Conservation (phyloP, 2,797 vertebrate species). For the Pelobates cultripes region DNA sequence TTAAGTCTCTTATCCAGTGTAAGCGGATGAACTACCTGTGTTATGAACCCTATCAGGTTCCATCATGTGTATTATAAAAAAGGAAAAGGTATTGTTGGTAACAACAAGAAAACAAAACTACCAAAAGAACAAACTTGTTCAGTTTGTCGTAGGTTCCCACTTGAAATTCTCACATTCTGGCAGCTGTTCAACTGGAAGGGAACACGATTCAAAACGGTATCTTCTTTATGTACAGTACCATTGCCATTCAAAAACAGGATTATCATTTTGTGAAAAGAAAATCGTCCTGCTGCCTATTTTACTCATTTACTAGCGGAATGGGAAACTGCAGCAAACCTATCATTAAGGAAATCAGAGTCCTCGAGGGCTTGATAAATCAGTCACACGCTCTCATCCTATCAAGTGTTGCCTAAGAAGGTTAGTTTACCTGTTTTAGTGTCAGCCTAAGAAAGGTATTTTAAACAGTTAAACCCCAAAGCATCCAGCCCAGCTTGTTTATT, state of each 20-base stretch:
- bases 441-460: conserved; percentile 62
- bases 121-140: conserved; percentile 40
- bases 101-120: conserved; percentile 12
- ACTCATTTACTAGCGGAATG: conserved; percentile 53
- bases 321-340: conserved; percentile 52
- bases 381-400: conserved; percentile 49
- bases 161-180: conserved; percentile 36
- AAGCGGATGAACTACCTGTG: too few species aligned
- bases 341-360: conserved; percentile 51
- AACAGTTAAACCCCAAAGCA: conserved; percentile 69
- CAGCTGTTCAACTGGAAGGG: conserved; percentile 40
- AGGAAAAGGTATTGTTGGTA: neutral
- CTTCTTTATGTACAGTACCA: conserved; percentile 51
- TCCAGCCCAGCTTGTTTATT: conserved; percentile 63
- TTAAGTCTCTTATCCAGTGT: too few species aligned
- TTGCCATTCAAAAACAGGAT: conserved; percentile 45
- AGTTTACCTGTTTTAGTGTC: conserved; percentile 67
- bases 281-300: conserved; percentile 49
- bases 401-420: conserved; percentile 58
- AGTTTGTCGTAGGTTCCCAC: neutral
- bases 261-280: conserved; percentile 50
- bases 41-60: too few species aligned
- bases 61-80: neutral
- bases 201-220: conserved; percentile 17
- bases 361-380: conserved; percentile 25